These are phyloP conservation scores for Himantopus leucocephalus DNA, from an alignment of 2,113 vertebrate species.

Conservation along the genomic window DNA sequence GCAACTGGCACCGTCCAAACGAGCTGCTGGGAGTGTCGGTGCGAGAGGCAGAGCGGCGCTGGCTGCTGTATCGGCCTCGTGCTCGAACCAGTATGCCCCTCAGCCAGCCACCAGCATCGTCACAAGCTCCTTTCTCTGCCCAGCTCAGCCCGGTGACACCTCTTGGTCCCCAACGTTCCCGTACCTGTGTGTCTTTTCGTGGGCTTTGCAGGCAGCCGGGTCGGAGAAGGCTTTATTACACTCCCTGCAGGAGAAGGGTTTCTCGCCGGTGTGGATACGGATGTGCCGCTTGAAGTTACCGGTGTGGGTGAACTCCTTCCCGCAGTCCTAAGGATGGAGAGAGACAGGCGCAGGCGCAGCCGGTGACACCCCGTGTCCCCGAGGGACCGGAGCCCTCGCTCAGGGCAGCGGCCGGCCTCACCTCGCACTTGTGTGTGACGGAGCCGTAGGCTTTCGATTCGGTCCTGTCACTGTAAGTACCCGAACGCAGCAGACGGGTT, in stretches of 20 bases:
- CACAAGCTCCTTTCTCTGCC: not conserved
- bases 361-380: accelerated
- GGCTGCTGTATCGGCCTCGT: not conserved
- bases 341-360: not conserved
- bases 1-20: accelerated
- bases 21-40: not conserved
- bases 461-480: constrained; percentile 81
- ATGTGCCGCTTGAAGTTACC: constrained; percentile 97
- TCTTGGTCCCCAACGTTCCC: accelerated
- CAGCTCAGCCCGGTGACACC: not conserved
- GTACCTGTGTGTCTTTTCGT: constrained; percentile 96
- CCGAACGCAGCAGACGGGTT: constrained; percentile 66
- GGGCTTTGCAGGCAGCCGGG: constrained; percentile 95
- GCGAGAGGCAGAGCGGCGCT: accelerated
- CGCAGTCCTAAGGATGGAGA: constrained; percentile 82
- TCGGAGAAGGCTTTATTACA: constrained; percentile 96
- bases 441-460: constrained; percentile 94
- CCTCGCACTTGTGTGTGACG: constrained; percentile 93
- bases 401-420: constrained; percentile 18
- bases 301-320: constrained; percentile 96
- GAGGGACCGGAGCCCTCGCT: accelerated
- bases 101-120: accelerated
- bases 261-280: constrained; percentile 96
- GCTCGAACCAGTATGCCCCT: not conserved
- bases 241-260: constrained; percentile 93